Percentiles rank a stretch among this genome's conserved stretches.
phyloP scores from a whole-genome alignment of 2,888 invertebrate species.

The Chloroclystis v-ata region DNA sequence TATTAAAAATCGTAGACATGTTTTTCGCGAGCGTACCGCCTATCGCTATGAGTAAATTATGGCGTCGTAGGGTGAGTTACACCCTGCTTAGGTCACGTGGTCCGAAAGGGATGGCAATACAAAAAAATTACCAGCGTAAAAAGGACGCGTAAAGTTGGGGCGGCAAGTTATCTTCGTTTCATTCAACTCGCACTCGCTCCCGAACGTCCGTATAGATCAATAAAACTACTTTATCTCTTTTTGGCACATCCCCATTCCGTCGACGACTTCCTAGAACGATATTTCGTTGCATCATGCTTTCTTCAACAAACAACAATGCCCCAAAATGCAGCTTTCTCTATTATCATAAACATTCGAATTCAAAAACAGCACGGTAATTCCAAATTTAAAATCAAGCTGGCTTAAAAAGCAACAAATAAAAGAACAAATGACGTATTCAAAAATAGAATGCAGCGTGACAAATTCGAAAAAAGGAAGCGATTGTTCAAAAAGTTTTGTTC shows the following conservation, averaged over 20 bases:
- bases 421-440: constrained; percentile 20
- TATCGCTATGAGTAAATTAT: constrained; percentile 79
- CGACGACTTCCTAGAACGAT: constrained; percentile 72
- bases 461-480: constrained; percentile 38
- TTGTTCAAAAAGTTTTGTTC: constrained; percentile 40
- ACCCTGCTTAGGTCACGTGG: constrained; percentile 79
- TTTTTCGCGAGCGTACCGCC: constrained; percentile 74
- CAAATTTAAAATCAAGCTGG: constrained; percentile 34
- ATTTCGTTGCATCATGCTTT: constrained; percentile 59
- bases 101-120: constrained; percentile 58
- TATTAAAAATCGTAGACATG: constrained; percentile 58
- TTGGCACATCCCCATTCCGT: constrained; percentile 78
- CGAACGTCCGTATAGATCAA: constrained; percentile 79
- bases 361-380: constrained; percentile 32
- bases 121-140: constrained; percentile 44
- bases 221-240: constrained; percentile 80
- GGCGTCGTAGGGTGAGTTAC: constrained; percentile 78
- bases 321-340: constrained; percentile 18
- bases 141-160: constrained; percentile 65
- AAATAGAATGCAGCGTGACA: constrained; percentile 36
- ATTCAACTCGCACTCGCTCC: constrained; percentile 77
- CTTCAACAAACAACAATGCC: constrained; percentile 36
- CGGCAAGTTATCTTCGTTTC: constrained; percentile 79
- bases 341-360: constrained; percentile 5
- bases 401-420: constrained; percentile 21